Base-by-base conservation (phyloP, 30 jellyfish, hydroid and myxozoan species). In the Sanderia malayensis region DNA sequence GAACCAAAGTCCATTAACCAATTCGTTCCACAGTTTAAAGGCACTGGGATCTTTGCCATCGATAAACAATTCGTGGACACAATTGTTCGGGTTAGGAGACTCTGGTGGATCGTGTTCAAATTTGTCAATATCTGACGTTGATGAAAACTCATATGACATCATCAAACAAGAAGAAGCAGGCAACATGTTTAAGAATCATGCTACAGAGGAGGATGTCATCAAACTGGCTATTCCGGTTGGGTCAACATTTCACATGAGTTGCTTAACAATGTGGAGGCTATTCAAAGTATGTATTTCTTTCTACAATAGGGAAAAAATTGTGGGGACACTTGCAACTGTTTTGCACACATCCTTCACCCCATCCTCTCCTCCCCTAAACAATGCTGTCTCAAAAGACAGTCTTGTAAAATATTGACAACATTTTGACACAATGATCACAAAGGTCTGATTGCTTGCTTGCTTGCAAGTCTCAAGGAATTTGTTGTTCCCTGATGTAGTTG, bases 141-240 rank as follows among this genome's bases (percentile, higher is more conserved):
- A 64, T 44, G 89, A 77, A 46, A 81, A 72, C 1, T 77, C 89
- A n/a, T 77, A 77, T 52, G 89, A 77, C 33, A 77, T 77, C 53
- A 77, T 77, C 20, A 67, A 65, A 28, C 46, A 44, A 58, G 89
- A 65, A 18, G 89, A 77, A 57, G 89, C 81, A 23, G 81, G 34
- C 13, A 34, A 22, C 22, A 30, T 6, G 32, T 47, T 18, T 24
- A 60, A 27, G 13, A 34, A 37, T 22, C 89, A 64, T 10, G 89
- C 69, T 10, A 66, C 61, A 55, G 89, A 77, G 44, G 89, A 77
- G 46, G 81, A 77, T 53, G 80, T 77, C 37, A 44, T 77, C 18
- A 77, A 77, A 52, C 81, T 63, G n/a, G 96, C 94, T 2, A 29
- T 87, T 30, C 94, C 96, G 23, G 61, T 79, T 53, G 92, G 92